Evolutionary conservation across 2,113 vertebrate genomes (phyloP), one percentile per base, ranked within the genome.

Genomic region (Centropus unirufus): DNA sequence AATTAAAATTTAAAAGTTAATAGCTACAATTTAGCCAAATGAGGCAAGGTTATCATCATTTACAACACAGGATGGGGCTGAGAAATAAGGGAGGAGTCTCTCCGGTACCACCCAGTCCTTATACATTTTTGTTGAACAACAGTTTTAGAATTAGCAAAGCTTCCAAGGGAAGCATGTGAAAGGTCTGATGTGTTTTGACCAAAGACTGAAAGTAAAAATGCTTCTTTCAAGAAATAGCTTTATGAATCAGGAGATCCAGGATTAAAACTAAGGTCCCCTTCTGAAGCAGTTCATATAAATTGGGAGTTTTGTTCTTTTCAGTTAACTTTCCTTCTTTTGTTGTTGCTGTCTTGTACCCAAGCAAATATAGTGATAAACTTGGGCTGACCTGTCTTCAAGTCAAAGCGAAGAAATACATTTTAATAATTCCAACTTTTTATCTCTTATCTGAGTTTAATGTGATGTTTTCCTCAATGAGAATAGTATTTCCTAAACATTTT

Each of bases 1-100:
- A 90, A 95, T 11, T 77, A 79, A 89, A 87, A 95, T 90, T 85
- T 82, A 8, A 36, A 95, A 67, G 29, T 80, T 93, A 97, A 96
- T 77, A 74, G 68, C 64, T 75, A 69, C 36, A 68, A 87, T 92
- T 21, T 66, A 89, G 36, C 32, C 0, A 0, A 81, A 92, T 70
- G 32, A 76, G 32, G 42, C 29, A 61, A 92, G 82, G 16, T 83
- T 77, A 89, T 67, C 22, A 40, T 29, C 51, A 69, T 13, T 80
- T 55, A 77, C 23, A 93, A 67, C 21, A 72, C 11, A 73, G 19
- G 34, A 84, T 76, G 69, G 87, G 27, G n/a, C 46, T 95, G 74
- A 93, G 62, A 91, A 95, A 85, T 58, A 82, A 76, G 44, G 36
- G 46, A 75, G 21, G 58, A 79, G 21, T 68, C 16, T 70, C 5